Evolutionary conservation across 2,797 vertebrate species (phyloP).

Genomic region (Urophycis tenuis): DNA sequence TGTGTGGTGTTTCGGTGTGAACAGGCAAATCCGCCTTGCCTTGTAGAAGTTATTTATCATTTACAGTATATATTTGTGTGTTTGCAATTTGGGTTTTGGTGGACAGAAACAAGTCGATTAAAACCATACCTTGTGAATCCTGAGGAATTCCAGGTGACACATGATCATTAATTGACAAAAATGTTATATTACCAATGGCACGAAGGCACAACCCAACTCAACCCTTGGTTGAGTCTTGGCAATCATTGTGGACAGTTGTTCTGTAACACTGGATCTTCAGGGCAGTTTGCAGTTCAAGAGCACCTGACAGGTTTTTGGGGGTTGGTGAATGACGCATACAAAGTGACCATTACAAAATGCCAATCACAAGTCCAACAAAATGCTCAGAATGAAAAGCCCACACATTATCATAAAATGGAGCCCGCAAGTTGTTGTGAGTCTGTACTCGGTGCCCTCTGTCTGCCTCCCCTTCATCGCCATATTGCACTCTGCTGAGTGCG

Average conservation of each 20-base stretch:
- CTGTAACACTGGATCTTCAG: background rate
- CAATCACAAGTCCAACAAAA: background rate
- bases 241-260: background rate
- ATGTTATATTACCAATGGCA: background rate
- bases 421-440: background rate
- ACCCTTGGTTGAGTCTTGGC: background rate
- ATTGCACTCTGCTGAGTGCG: background rate
- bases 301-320: background rate
- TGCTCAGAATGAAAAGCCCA: background rate
- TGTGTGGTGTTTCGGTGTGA: background rate
- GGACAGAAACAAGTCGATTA: background rate
- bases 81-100: background rate
- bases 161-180: background rate
- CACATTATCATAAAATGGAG: background rate
- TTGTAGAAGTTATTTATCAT: background rate
- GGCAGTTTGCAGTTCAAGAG: background rate
- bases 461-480: background rate
- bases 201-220: background rate
- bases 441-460: background rate
- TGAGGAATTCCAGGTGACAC: background rate
- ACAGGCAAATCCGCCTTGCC: background rate
- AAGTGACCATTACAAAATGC: background rate
- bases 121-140: background rate
- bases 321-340: background rate
- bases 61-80: background rate